Percentiles rank a stretch among this genome's conserved stretches.
These are phyloP conservation scores for Discoglossus pictus DNA, from an alignment of 2,797 vertebrate genomes.

Conservation along the genomic window DNA sequence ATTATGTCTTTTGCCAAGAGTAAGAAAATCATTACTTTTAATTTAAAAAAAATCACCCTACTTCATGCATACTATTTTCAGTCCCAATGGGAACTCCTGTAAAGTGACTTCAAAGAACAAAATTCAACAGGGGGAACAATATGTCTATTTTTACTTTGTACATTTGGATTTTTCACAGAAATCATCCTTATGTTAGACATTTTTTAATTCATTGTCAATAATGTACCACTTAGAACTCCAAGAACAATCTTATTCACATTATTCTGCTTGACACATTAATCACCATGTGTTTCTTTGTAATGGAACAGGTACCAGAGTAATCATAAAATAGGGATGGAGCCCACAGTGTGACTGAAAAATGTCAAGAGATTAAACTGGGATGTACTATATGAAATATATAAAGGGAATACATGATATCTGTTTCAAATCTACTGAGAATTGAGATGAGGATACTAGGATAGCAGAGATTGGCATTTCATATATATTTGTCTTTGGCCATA, in stretches of 20 bases:
- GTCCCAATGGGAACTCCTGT: constrained; percentile 59
- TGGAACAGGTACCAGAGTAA: constrained; percentile 1
- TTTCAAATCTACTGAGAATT: neutral
- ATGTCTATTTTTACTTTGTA: constrained; percentile 50
- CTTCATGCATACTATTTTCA: constrained; percentile 58
- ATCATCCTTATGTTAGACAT: constrained; percentile 51
- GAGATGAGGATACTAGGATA: too few species aligned
- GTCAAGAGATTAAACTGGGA: neutral
- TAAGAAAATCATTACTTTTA: constrained; percentile 72
- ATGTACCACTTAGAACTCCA: constrained; percentile 40
- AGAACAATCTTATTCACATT: constrained; percentile 49
- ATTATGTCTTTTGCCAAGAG: constrained; percentile 65
- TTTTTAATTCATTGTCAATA: constrained; percentile 39
- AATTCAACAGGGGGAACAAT: constrained; percentile 56
- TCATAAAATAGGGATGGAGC: neutral
- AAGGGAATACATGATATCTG: neutral
- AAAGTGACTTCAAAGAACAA: constrained; percentile 53
- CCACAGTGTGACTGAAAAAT: neutral
- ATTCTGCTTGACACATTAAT: constrained; percentile 60
- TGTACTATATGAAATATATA: neutral
- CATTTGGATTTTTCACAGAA: constrained; percentile 52
- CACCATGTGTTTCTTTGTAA: constrained; percentile 11
- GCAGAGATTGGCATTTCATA: too few species aligned
- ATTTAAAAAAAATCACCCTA: constrained; percentile 69
- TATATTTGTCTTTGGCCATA: too few species aligned